Evolutionary conservation across 2,888 invertebrate genomes (phyloP), one percentile per base, ranked within the genome.

Genomic region (Nemotelus pantherinus): DNA sequence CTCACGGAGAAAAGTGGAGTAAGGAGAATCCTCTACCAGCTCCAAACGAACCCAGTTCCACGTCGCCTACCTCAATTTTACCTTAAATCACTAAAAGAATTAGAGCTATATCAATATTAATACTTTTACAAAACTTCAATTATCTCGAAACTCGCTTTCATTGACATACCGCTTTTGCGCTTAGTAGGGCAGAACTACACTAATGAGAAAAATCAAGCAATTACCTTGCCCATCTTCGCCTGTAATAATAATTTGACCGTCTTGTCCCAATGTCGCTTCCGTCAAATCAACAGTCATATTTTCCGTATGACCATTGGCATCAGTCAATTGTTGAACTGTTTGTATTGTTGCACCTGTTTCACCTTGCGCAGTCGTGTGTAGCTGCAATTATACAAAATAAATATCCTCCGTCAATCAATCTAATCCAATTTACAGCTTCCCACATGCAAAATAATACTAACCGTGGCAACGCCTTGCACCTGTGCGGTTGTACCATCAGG

Each of bases 401-500:
- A 48, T 43, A 65, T 10, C 41, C 25, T 25, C 25, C 25, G 25
- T 25, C 25, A 25, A 25, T 25, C 25, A 25, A 1, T 25, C 25
- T 25, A 25, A 25, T 25, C 25, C 25, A 25, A 25, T 25, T 25
- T 25, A 25, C 25, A 58, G n/a, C 4, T 58, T 6, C 4, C n/a
- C 5, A 25, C 47, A n/a, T 65, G 4, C 9, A 43, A n/a, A 5
- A 55, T 5, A 48, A n/a, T n/a, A 80, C 79, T 82, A 83, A 86
- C 87, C 82, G 86, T 87, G 80, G 86, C 85, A 65, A 87, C 86
- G 63, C 93, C 93, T 87, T 94, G 93, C 79, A 98, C 96, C 88
- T 97, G 97, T 76, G 97, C 97, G 75, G 97, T 97, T 82, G 97
- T 97, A 79, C 97, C 97, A 88, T 98, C 97, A 0, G 97, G 96